Percentiles rank a stretch among this genome's conserved stretches.
phyloP scores from a whole-genome alignment of 2,113 vertebrate genomes.

The Oreochromis niloticus region DNA sequence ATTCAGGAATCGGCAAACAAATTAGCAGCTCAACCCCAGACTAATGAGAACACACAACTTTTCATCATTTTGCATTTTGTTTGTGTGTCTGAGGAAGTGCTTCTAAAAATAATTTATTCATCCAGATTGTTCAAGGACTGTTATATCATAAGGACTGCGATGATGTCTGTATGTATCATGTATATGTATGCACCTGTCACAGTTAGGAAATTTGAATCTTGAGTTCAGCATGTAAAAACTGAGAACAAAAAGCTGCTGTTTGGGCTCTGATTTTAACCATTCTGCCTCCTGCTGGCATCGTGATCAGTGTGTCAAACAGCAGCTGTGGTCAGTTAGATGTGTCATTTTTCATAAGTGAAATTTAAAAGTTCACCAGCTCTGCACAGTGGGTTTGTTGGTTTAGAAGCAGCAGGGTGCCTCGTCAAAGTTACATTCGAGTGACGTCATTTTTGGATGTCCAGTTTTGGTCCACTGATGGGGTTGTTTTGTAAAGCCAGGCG shows the following conservation, averaged over 20 bases:
- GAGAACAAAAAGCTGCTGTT: neutral
- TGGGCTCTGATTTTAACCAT: neutral
- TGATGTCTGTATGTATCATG: neutral
- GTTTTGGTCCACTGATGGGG: neutral
- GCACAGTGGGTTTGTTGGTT: neutral
- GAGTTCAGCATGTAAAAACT: neutral
- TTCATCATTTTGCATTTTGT: neutral
- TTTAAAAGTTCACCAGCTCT: neutral
- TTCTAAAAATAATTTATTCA: neutral
- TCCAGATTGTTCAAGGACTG: neutral
- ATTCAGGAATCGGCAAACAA: constrained; percentile 16
- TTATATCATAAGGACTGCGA: neutral
- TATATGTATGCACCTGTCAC: neutral
- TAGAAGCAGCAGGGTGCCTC: neutral
- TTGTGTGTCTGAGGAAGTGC: neutral
- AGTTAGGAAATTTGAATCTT: neutral
- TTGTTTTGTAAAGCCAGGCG: neutral
- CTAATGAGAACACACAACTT: neutral
- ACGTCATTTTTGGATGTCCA: neutral
- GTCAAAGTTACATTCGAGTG: neutral
- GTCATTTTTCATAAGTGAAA: neutral
- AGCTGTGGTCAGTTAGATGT: neutral
- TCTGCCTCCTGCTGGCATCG: neutral
- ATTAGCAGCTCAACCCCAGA: neutral
- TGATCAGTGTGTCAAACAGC: neutral